Conservation (phyloP, 2,888 invertebrate genomes). For the Nematopogon swammerdamellus region DNA sequence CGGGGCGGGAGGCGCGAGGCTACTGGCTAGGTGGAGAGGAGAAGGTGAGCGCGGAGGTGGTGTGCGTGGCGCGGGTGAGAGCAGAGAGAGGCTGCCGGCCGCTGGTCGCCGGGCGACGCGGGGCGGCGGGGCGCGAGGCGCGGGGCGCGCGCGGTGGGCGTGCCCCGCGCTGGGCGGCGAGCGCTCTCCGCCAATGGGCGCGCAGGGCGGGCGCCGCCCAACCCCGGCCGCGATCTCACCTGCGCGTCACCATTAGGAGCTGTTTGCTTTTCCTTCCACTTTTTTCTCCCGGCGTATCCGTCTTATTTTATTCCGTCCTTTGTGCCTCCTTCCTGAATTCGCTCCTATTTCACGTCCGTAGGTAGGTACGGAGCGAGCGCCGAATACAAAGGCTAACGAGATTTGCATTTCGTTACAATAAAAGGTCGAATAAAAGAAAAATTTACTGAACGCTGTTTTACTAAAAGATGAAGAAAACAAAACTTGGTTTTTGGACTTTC, state of each 20-base stretch:
- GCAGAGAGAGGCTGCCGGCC: neutral
- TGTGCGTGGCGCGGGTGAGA: neutral
- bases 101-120: constrained; percentile 6
- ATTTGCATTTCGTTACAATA: neutral
- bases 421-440: neutral
- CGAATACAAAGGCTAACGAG: neutral
- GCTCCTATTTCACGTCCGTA: constrained; percentile 52
- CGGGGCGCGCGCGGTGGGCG: constrained; percentile 24
- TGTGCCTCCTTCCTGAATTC: constrained; percentile 48
- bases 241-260: constrained; percentile 50
- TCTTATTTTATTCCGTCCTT: constrained; percentile 57
- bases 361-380: neutral
- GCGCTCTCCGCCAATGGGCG: constrained; percentile 39
- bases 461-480: neutral
- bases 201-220: constrained; percentile 29
- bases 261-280: constrained; percentile 39
- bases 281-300: constrained; percentile 45
- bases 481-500: too few species aligned
- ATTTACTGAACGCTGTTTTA: neutral
- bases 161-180: constrained; percentile 44
- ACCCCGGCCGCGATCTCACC: constrained; percentile 50
- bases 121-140: constrained; percentile 16
- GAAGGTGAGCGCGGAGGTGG: neutral
- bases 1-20: constrained; percentile 16
- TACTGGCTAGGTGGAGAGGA: neutral